A percentile compares a stretch with the other conserved stretches of the same genome.
Conservation (phyloP, 2,888 invertebrate species). For the Crocallis elinguaria region DNA sequence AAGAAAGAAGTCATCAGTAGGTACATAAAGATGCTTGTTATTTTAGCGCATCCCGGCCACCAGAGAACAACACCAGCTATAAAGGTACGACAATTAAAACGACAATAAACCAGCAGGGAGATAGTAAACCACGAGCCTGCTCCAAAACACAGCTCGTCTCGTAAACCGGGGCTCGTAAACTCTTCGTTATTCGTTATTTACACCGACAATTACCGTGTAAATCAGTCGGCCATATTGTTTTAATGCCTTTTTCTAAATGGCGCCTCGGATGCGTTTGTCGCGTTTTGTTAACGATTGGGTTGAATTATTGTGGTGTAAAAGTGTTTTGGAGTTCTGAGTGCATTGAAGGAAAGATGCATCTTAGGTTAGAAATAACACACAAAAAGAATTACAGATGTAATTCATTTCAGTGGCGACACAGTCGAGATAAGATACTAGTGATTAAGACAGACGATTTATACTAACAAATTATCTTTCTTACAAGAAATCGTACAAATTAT, state of each 20-base stretch:
- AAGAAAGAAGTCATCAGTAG: not conserved
- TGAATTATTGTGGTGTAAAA: constrained; percentile 27
- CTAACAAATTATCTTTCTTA: no score
- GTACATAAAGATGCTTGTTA: not conserved
- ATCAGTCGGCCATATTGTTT: constrained; percentile 49
- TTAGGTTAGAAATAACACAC: not conserved
- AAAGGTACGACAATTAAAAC: constrained; percentile 21
- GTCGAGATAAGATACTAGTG: no score
- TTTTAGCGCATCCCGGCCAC: constrained; percentile 4
- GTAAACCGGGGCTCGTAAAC: constrained; percentile 63
- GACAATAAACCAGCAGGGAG: constrained; percentile 3
- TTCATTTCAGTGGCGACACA: no score
- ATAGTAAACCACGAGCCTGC: constrained; percentile 5
- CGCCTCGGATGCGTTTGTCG: constrained; percentile 34
- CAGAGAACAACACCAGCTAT: constrained; percentile 4
- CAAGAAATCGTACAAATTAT: no score
- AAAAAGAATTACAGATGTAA: no score
- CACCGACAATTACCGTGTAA: constrained; percentile 61
- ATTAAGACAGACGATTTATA: no score
- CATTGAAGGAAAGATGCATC: no score
- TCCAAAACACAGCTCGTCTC: constrained; percentile 30
- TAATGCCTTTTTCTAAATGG: constrained; percentile 38
- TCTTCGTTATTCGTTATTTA: constrained; percentile 70
- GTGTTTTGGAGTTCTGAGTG: constrained; percentile 2
- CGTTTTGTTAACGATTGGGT: constrained; percentile 34